These are phyloP conservation scores for Neopipo cinnamomea DNA, from an alignment of 2,113 vertebrate genomes.

Conservation along the genomic window DNA sequence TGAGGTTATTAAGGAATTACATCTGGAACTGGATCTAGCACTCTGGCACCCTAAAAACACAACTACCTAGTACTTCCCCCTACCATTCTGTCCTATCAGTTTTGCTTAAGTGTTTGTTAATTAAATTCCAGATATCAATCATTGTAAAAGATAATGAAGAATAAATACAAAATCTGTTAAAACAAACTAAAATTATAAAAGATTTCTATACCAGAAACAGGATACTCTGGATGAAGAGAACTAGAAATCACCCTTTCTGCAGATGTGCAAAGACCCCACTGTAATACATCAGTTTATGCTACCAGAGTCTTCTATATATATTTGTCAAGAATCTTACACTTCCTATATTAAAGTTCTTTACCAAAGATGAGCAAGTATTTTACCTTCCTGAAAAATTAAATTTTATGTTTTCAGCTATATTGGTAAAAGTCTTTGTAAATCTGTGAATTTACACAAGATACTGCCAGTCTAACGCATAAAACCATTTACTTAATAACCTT, in stretches of 20 bases:
- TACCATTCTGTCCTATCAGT: rapidly evolving
- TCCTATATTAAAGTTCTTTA: neutral
- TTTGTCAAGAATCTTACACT: neutral
- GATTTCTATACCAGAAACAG: neutral
- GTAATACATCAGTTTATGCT: neutral
- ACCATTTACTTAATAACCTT: neutral
- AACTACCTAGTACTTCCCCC: neutral
- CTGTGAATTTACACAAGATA: neutral
- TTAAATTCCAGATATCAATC: neutral
- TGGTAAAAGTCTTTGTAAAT: neutral
- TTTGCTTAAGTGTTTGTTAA: neutral
- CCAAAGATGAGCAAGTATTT: neutral
- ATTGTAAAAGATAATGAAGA: neutral
- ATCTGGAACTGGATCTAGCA: neutral
- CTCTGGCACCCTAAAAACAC: neutral
- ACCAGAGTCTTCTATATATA: neutral
- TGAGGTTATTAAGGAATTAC: neutral
- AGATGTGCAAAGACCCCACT: neutral
- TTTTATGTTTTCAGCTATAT: neutral
- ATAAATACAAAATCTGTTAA: neutral
- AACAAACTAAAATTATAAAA: neutral
- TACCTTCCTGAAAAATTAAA: neutral
- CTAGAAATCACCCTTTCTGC: neutral
- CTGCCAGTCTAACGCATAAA: neutral
- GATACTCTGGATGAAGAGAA: neutral